Evolutionary conservation across 2,888 invertebrate genomes (phyloP), one percentile per base, ranked within the genome.

Genomic region (Pecten maximus): DNA sequence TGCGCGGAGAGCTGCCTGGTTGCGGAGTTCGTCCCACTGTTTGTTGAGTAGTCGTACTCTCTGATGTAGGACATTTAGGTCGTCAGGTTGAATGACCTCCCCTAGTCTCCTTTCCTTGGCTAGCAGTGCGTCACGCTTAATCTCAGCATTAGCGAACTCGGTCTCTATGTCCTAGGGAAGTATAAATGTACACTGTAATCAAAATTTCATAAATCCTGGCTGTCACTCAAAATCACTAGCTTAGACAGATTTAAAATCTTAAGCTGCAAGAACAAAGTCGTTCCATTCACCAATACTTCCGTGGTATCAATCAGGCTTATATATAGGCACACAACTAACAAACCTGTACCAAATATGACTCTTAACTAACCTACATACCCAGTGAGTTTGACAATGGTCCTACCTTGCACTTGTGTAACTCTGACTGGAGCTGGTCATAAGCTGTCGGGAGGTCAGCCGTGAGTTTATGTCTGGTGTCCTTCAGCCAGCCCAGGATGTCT

Each of bases 11-110:
- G 91, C 90, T 12, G 95, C 94, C 93, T 96, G 96, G 87, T 94
- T 94, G 50, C 92, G 93, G 10, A 96, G 93, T 92, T 96, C 96
- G 87, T 95, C 94, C 96, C 96, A 96, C 92, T 96, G 96, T 93
- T 96, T 96, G 93, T 95, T 95, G 19, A 96, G 94, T 87, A 96
- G 94, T 16, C 94, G 92, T 40, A 96, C 95, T 40, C 96, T 93
- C 92, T 96, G 96, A 88, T 95, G 95, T 40, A 96, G 94, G 35
- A 96, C 93, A 89, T 95, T 94, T 88, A 96, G 92, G 93, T 96
- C 96, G 88, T 96, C 96, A n/a, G 95, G 93, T 88, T 95, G 95
- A 19, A 96, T 93, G 40, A 94, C 90, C 40, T 92, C 92, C 40
- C 94, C 92, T 54, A 96, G 92, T 87, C 93, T 93, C 90, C 91